These are phyloP conservation scores for Lasioglossum malachurum DNA, from an alignment of 2,888 invertebrate genomes.

Conservation along the genomic window DNA sequence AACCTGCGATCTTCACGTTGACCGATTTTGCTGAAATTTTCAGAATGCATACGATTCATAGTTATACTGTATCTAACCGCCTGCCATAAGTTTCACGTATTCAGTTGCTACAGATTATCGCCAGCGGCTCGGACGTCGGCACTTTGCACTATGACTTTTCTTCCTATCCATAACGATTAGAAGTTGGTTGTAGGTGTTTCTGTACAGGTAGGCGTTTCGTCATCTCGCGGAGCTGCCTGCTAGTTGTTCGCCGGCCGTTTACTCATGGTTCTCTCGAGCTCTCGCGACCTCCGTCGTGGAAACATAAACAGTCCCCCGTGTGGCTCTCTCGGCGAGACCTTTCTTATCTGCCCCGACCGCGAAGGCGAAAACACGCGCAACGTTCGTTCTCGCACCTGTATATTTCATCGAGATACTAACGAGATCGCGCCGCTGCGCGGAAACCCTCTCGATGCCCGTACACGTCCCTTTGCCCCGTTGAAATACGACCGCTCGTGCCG, in stretches of 20 bases:
- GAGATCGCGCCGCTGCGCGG: slow-evolving; percentile 45
- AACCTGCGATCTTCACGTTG: too few species aligned
- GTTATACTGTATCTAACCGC: background rate
- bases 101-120: background rate
- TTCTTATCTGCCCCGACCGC: slow-evolving; percentile 42
- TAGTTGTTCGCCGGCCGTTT: background rate
- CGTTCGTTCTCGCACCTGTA: slow-evolving; percentile 51
- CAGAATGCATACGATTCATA: too few species aligned
- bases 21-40: too few species aligned
- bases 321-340: slow-evolving; percentile 23
- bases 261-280: background rate
- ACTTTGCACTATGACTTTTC: background rate
- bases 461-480: slow-evolving; percentile 25
- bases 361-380: slow-evolving; percentile 43
- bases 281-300: slow-evolving; percentile 58
- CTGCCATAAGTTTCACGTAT: background rate
- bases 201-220: slow-evolving; percentile 23
- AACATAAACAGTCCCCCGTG: slow-evolving; percentile 45
- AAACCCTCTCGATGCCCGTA: slow-evolving; percentile 39
- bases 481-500: slow-evolving; percentile 58
- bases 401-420: slow-evolving; percentile 65
- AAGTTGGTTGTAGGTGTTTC: background rate
- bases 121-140: background rate
- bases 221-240: slow-evolving; percentile 1
- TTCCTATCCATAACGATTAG: background rate